Percentiles rank a stretch among this genome's conserved stretches.
Conservation (phyloP, 1,140 invertebrate genomes). For the Conus betulinus region DNA sequence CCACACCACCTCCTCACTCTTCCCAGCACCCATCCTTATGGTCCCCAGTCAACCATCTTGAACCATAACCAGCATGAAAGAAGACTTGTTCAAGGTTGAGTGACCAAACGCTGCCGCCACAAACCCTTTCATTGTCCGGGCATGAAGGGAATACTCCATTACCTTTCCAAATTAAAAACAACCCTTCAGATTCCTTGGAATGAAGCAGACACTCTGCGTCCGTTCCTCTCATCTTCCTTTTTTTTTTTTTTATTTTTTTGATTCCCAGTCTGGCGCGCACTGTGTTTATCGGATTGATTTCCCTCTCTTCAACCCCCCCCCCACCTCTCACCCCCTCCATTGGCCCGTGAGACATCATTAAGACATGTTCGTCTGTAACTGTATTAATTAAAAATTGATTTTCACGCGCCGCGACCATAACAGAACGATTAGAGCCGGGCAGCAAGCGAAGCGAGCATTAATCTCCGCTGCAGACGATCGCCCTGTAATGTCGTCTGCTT, state of each 20-base stretch:
- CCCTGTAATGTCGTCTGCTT: conserved; percentile 33
- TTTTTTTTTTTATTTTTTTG: background rate
- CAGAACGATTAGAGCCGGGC: conserved; percentile 17
- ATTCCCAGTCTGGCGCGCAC: background rate
- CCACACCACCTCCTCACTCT: no score
- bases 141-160: no score
- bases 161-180: no score
- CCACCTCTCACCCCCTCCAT: background rate
- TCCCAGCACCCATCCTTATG: no score
- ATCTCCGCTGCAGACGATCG: conserved; percentile 36
- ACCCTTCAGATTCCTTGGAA: no score
- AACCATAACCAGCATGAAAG: background rate
- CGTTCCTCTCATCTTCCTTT: background rate
- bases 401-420: conserved; percentile 29
- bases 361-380: conserved; percentile 20
- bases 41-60: no score
- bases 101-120: background rate
- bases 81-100: background rate
- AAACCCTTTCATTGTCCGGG: background rate
- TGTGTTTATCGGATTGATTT: conserved; percentile 10
- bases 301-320: background rate
- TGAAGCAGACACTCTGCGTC: background rate
- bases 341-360: conserved; percentile 21
- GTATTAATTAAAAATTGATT: conserved; percentile 39
- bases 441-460: background rate